Evolutionary conservation across 2,113 vertebrate species (phyloP), one percentile per base, ranked within the genome.

Genomic region (Gorsachius goisagi): DNA sequence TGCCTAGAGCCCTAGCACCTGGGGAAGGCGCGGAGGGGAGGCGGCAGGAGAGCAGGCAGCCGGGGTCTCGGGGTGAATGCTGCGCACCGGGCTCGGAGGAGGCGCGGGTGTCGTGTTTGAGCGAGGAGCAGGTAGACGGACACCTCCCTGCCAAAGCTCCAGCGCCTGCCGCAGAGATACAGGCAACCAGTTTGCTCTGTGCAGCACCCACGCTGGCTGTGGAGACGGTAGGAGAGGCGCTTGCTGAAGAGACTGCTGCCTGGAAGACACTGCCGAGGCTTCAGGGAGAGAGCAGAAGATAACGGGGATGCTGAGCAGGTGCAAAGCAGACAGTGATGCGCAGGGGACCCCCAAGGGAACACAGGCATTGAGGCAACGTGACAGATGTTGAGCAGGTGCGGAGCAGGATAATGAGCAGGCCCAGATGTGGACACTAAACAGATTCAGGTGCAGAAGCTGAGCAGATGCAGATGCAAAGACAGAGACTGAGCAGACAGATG

Each of bases 381-480:
- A 62, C 97, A 95, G 93, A 95, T 96, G 85, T 81, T 76, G 60
- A 58, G 84, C 85, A 91, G 90, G 95, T 88, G 83, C 3, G 9
- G n/a, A 71, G 37, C 95, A 95, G 94, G 95, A 92, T 96, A 80
- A 91, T 87, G 80, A 72, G 41, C 45, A 67, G 73, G 64, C 41
- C 64, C 72, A 71, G 81, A 93, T 88, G 83, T 26, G 12, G 91
- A 75, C 44, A 47, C 59, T 74, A 92, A 95, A 74, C 87, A 84
- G 89, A 96, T 92, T 89, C 90, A 93, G 92, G 85, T 94, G 86
- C 85, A 85, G 75, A 90, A 91, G 66, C 88, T 74, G 78, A 96
- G 77, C 80, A 89, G 90, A 86, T n/a, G 12, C 94, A 95, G 97
- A 95, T 97, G 89, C 85, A 73, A 59, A 91, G 85, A 87, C 83